Evolutionary conservation across 2,888 invertebrate genomes (phyloP).

Genomic region (Polydrusus tereticollis): DNA sequence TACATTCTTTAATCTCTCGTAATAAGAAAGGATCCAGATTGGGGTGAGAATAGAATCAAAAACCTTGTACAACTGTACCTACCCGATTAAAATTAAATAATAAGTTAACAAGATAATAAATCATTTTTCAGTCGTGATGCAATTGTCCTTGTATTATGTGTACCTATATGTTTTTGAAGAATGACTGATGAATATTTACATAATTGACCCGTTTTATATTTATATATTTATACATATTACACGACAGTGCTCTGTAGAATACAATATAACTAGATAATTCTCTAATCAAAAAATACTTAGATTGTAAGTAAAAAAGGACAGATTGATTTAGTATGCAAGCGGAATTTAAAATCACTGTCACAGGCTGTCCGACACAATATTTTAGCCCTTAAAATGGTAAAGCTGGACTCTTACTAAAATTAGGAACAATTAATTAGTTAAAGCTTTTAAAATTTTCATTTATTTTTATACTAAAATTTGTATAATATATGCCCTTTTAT

Average conservation of each 20-base stretch:
- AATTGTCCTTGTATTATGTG: not conserved
- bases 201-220: constrained; percentile 31
- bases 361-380: not conserved
- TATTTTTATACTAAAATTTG: too few species aligned
- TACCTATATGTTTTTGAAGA: not conserved
- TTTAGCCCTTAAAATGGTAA: not conserved
- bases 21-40: too few species aligned
- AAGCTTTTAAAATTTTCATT: not conserved
- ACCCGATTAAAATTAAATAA: too few species aligned
- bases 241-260: constrained; percentile 10
- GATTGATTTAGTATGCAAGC: constrained; percentile 39
- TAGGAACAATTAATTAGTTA: too few species aligned
- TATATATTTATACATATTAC: constrained; percentile 14
- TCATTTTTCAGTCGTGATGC: too few species aligned
- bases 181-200: constrained; percentile 19
- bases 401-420: too few species aligned
- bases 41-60: too few species aligned
- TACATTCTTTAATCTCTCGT: too few species aligned
- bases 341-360: constrained; percentile 10
- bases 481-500: not conserved
- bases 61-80: too few species aligned
- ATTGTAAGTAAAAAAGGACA: constrained; percentile 28
- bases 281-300: constrained; percentile 22
- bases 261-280: constrained; percentile 15
- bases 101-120: too few species aligned